Evolutionary conservation across 2,888 invertebrate genomes (phyloP), one percentile per base, ranked within the genome.

Genomic region (Drosophila nigritarsus): DNA sequence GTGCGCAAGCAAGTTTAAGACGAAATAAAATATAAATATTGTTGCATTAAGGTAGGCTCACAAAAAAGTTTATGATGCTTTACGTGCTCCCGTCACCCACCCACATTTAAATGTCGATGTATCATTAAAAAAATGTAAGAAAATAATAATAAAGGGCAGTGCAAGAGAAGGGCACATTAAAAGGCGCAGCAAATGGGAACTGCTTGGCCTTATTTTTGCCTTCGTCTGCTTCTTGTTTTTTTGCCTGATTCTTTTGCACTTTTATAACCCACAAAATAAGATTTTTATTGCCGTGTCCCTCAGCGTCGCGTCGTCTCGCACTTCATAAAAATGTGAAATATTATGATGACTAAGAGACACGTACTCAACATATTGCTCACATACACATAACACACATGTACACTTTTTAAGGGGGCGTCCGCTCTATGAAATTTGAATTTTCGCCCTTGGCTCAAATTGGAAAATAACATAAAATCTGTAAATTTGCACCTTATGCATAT

Each of bases 281-380:
- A 87, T 81, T 87, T 89, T 87, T 87, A 89, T 87, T 87, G 87
- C 89, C 54, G 18, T 61, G 71, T 69, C 80, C 83, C 70, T 73
- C 65, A 75, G 72, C 83, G 70, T 20, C 67, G 71, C 78, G 68
- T 30, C 73, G 71, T 74, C 80, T 86, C 73, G 81, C 85, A 89
- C 89, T 87, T 87, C 89, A 87, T 87, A 89, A 87, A 89, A 87
- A 89, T 84, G 87, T 89, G 83, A 89, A 87, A 89, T 87, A 87
- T 89, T 87, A 76, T 87, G 89, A 83, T 79, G 86, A 83, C 84
- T 73, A 55, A 70, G 78, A 73, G 89, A 84, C 77, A 87, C 84
- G 81, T 82, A 68, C 79, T 75, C 80, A 73, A 73, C 73, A 73
- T 80, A 80, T 80, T 76, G 69, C 64, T 49, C 66, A 50, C 65